Conservation (phyloP, 2,113 vertebrate genomes). For the Laticauda colubrina region DNA sequence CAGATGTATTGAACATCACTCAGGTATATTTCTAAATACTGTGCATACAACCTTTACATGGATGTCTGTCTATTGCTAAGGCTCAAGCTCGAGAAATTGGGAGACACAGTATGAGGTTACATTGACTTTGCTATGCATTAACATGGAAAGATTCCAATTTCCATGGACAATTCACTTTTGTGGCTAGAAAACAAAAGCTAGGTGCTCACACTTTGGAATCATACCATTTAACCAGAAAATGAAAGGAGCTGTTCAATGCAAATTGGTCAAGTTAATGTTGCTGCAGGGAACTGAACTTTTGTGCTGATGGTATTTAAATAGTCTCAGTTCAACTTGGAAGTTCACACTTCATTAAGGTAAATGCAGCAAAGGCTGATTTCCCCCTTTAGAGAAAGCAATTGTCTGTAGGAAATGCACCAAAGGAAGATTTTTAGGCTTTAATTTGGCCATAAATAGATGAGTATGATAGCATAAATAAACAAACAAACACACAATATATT, state of each 20-base stretch:
- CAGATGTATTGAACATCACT: background rate
- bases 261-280: slow-evolving; percentile 34
- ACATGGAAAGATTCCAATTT: background rate
- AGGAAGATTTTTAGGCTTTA: background rate
- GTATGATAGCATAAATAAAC: background rate
- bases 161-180: background rate
- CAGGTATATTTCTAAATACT: background rate
- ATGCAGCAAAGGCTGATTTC: slow-evolving; percentile 20
- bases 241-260: slow-evolving; percentile 10
- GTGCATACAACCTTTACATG: background rate
- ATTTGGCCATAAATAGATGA: background rate
- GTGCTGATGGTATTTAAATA: slow-evolving; percentile 30
- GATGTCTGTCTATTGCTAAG: background rate
- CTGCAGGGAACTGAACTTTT: slow-evolving; percentile 26
- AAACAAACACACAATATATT: background rate
- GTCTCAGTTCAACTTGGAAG: slow-evolving; percentile 16
- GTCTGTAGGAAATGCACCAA: slow-evolving; percentile 2
- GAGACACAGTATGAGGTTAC: background rate
- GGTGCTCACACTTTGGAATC: slow-evolving; percentile 11
- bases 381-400: background rate
- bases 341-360: slow-evolving; percentile 37
- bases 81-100: background rate
- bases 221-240: slow-evolving; percentile 24
- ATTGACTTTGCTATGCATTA: background rate
- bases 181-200: background rate